Base-by-base conservation (phyloP, 2,797 vertebrate genomes). In the Gobio occitaniae region DNA sequence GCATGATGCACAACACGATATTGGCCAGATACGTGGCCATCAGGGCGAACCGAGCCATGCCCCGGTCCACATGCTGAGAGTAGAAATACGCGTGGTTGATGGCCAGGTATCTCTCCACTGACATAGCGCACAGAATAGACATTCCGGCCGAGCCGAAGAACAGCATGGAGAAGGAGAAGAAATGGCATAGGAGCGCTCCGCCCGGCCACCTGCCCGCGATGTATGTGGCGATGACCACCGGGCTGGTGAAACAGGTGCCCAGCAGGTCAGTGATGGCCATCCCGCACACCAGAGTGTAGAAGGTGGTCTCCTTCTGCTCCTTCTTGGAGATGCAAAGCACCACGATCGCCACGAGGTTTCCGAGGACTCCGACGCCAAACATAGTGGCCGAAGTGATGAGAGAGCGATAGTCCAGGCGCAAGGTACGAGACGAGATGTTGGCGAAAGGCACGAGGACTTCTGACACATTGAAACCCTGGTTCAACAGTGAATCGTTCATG, bases 141-240 rank as follows among this genome's bases (percentile, higher is more conserved):
- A 95, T 95, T 0, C 96, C 96, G 0, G 95, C 95, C 0, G 95
- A 95, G 36, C 95, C 95, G 78, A 96, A 96, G 90, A 96, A 96
- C 15, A 96, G 93, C 96, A 96, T 96, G 75, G 95, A 96, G 91
- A 96, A 96, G 70, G 96, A 96, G 90, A 96, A 96, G 91, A 96
- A 96, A 86, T 96, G 93, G 88, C 96, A 96, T 21, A 96, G 94
- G 61, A 92, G 91, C 50, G 84, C 80, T 13, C 95, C 96, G 11
- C 96, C 96, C 0, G 94, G 96, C 95, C 95, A 96, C 29, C 91
- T 91, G 65, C 80, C 92, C 47, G 88, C 89, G 17, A 95, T 90
- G 72, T 96, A 96, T 0, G 95, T 95, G 47, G 94, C 96, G 84
- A 96, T 95, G 54, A 96, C 96, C 89, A 96, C 95, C 0, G 96